These are phyloP conservation scores for Takifugu bimaculatus DNA, from an alignment of 2,113 vertebrate genomes.

Conservation along the genomic window DNA sequence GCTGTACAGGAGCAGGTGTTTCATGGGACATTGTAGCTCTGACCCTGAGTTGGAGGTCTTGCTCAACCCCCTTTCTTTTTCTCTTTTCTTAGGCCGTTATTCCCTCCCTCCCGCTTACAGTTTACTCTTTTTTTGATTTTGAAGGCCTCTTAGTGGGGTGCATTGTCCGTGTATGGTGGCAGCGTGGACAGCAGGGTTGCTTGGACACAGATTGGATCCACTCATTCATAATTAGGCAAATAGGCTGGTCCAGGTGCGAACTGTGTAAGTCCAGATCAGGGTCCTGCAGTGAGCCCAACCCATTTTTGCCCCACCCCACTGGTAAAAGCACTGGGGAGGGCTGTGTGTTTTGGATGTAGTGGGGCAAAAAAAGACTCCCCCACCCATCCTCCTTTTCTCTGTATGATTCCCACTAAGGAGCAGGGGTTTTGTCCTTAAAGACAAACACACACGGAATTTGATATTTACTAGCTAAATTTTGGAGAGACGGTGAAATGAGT, in stretches of 20 bases:
- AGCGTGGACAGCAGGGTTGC: conserved; percentile 50
- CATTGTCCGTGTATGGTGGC: conserved; percentile 60
- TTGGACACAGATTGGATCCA: conserved; percentile 60
- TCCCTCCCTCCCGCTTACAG: conserved; percentile 37
- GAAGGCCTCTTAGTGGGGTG: conserved; percentile 46
- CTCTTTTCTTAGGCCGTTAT: conserved; percentile 60
- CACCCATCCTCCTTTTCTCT: conserved; percentile 41
- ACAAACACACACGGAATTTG: conserved; percentile 29
- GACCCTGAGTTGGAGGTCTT: conserved; percentile 58
- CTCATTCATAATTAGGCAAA: conserved; percentile 75
- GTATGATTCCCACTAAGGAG: conserved; percentile 61
- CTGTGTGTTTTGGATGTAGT: conserved; percentile 61
- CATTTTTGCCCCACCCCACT: conserved; percentile 33
- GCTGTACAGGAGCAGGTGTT: conserved; percentile 74
- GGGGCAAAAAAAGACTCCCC: conserved; percentile 52
- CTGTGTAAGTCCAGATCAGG: conserved; percentile 36
- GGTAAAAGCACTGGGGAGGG: conserved; percentile 39
- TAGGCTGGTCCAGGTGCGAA: conserved; percentile 75
- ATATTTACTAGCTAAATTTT: conserved; percentile 52
- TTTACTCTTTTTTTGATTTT: conserved; percentile 39
- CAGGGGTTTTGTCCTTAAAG: conserved; percentile 70
- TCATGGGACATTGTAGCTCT: conserved; percentile 56
- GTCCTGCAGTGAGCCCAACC: conserved; percentile 24
- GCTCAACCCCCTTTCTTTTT: conserved; percentile 36
- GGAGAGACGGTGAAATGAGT: conserved; percentile 24